Evolutionary conservation across 2,888 invertebrate species (phyloP), one percentile per base, ranked within the genome.

Genomic region (Dynastes tityus): DNA sequence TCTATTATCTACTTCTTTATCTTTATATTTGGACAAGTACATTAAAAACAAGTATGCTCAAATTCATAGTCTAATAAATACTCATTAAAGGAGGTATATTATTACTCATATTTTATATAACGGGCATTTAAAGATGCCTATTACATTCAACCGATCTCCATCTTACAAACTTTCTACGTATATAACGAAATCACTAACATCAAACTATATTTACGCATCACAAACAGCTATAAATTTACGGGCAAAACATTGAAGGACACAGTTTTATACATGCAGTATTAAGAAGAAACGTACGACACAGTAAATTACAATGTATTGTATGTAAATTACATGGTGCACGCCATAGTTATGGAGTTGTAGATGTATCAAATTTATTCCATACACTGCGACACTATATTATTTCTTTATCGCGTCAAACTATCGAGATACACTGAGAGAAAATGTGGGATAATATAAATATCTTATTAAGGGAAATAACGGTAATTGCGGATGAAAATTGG

Each of bases 281-380:
- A 71, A 71, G 22, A 40, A 37, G 37, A 71, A 71, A 71, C 22
- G 37, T 58, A 58, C 55, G 49, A 37, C 71, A 37, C 3, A 37
- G 63, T 68, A 77, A 77, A 77, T 77, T 77, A 77, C 58, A 77
- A 58, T 58, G 77, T 32, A 77, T 77, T 77, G 77, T 77, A 70
- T 77, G 77, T 68, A 77, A 67, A 77, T 77, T 77, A 68, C 32
- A 77, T 27, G 58, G 40, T 77, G 45, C 70, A 49, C 32, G 55
- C 61, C 32, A 45, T 63, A 63, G 71, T 45, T 45, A 70, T 37
- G 53, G 51, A 67, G 77, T 61, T 58, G 61, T 77, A 70, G 77
- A 77, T 77, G 68, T 68, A 67, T 77, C 70, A 68, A 45, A 55
- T 68, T 45, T 68, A 77, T 77, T 55, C 53, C 37, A n/a, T 65